Percentiles rank a stretch among this genome's conserved stretches.
These are phyloP conservation scores for Neomonachus schauinslandi DNA, from an alignment of 2,113 vertebrate species.

Conservation along the genomic window DNA sequence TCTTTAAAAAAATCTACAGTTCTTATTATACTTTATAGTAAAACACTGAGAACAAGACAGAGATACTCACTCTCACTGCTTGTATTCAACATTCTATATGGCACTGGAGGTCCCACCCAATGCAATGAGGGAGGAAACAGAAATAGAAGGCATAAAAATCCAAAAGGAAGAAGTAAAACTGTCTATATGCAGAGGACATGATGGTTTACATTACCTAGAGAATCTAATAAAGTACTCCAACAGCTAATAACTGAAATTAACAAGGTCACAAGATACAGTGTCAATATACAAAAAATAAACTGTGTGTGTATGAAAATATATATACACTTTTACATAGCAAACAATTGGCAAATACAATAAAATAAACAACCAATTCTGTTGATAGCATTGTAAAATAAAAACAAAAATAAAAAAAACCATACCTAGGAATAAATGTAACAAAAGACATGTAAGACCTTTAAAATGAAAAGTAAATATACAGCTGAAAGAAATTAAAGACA, in stretches of 20 bases:
- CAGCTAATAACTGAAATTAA: neutral
- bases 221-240: neutral
- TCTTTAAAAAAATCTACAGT: neutral
- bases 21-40: neutral
- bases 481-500: constrained; percentile 3
- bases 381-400: neutral
- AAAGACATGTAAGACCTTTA: neutral
- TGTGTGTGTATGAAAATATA: neutral
- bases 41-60: constrained; percentile 23
- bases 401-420: neutral
- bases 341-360: neutral
- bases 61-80: neutral
- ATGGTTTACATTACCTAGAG: neutral
- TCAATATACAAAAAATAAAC: neutral
- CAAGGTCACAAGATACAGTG: constrained; percentile 13
- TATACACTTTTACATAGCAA: neutral
- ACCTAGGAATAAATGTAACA: neutral
- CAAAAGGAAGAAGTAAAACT: constrained; percentile 27
- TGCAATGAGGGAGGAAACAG: neutral
- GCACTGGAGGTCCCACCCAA: neutral
- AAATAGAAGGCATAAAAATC: constrained; percentile 39
- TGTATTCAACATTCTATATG: neutral
- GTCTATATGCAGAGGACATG: neutral
- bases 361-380: neutral
- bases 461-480: neutral